Base-by-base conservation (phyloP, 2,797 vertebrate genomes). In the Tragelaphus oryx region DNA sequence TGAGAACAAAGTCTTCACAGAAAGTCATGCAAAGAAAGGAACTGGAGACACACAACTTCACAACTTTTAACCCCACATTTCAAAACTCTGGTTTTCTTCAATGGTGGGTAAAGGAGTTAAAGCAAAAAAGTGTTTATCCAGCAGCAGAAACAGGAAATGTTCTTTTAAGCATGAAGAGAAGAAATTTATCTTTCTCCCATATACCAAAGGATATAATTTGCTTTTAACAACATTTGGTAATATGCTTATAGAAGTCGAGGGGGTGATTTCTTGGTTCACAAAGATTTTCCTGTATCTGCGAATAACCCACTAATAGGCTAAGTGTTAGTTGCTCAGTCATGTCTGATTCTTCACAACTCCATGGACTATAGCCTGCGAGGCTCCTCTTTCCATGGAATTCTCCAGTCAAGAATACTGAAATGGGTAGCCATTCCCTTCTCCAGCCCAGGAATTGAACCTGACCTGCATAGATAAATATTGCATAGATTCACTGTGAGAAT, bases 71-170 rank as follows among this genome's bases (percentile, higher is more conserved):
- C 11, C 91, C 44, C 54, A 9, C 4, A 79, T 46, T 65, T 89
- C 46, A n/a, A 82, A 94, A 78, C 18, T 80, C 26, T 46, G 44
- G 8, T 94, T 96, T 96, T 94, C 50, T 79, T 82, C 60, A 26
- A 20, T 6, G 4, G 37, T 60, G 6, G 44, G 4, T 16, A 85
- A 94, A 89, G 24, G 46, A 2, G 4, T 68, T 68, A 95, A 96
- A 55, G 81, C 8, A 37, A 59, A 91, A 92, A 80, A 1, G n/a
- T 74, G 3, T 82, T 65, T 89, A 10, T 57, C 24, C 10, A 9
- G 12, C n/a, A 87, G 14, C 44, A 89, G 20, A 44, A 20, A 28
- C 33, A 91, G 37, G 60, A 87, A 81, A 91, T 52, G 3, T 89
- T 62, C 41, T 85, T 78, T 87, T 28, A 89, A 80, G 20, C 28